Evolutionary conservation across 2,888 invertebrate species (phyloP).

Genomic region (Timema podura): DNA sequence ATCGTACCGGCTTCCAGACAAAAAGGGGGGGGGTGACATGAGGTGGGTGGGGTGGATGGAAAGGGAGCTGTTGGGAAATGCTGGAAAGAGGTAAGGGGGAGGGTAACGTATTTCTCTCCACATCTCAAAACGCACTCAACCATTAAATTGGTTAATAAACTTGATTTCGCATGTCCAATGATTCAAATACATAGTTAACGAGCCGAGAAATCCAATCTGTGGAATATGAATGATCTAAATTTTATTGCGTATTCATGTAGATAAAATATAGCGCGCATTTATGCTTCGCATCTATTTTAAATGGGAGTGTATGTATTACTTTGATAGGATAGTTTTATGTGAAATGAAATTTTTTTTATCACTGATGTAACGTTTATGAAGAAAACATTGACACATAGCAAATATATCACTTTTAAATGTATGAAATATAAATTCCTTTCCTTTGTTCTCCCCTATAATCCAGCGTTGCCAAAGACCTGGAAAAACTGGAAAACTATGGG

Average conservation of each 20-base stretch:
- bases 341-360: no score
- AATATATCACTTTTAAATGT: no score
- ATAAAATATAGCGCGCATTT: not conserved
- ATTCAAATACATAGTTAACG: conserved; percentile 11
- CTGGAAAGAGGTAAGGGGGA: not conserved
- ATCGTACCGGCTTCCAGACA: no score
- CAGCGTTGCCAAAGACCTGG: no score
- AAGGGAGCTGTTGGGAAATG: conserved; percentile 7
- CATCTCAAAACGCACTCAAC: not conserved
- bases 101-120: not conserved
- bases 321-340: no score
- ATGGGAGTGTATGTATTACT: no score
- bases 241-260: not conserved
- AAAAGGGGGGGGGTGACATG: no score
- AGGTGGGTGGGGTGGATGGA: conserved; percentile 2
- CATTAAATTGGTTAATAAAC: conserved; percentile 17
- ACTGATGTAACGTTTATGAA: no score
- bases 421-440: no score
- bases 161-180: conserved; percentile 15
- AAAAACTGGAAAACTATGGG: no score
- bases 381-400: no score
- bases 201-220: conserved; percentile 9
- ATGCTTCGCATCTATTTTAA: not conserved
- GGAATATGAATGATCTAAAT: conserved; percentile 3
- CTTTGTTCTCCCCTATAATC: no score